These are phyloP conservation scores for Erynnis tages DNA, from an alignment of 2,888 invertebrate genomes.

Conservation along the genomic window DNA sequence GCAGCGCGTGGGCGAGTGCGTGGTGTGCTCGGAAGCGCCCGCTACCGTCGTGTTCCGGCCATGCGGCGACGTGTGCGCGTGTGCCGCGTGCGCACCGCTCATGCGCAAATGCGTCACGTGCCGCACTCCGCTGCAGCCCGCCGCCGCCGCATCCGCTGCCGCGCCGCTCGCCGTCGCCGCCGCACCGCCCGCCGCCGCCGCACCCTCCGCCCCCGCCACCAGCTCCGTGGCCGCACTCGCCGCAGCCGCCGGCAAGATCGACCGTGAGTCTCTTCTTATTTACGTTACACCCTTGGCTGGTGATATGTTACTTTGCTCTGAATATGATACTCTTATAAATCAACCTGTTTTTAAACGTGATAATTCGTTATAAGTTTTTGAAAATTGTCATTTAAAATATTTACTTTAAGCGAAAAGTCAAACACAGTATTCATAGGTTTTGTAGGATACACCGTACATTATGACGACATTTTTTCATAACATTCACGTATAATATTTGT, in stretches of 20 bases:
- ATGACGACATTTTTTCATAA: no score
- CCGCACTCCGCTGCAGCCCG: slow-evolving; percentile 86
- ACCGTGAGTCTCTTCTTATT: slow-evolving; percentile 1
- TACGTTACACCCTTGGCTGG: no score
- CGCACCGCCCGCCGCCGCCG: slow-evolving; percentile 51
- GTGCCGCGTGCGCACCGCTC: slow-evolving; percentile 91
- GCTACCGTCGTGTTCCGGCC: slow-evolving; percentile 96
- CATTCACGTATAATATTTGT: no score
- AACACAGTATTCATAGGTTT: no score
- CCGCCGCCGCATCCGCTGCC: slow-evolving; percentile 49
- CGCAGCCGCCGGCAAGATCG: slow-evolving; percentile 31
- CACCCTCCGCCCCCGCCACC: slow-evolving; percentile 29
- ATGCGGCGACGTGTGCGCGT: slow-evolving; percentile 97
- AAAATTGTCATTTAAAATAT: no score
- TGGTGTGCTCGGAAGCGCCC: slow-evolving; percentile 97
- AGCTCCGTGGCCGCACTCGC: slow-evolving; percentile 12
- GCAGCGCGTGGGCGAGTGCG: slow-evolving; percentile 95
- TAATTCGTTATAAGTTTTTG: no score
- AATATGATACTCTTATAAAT: no score
- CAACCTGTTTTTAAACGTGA: no score
- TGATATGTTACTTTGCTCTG: no score
- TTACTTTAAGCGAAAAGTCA: no score
- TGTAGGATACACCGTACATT: no score
- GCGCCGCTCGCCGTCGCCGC: slow-evolving; percentile 49
- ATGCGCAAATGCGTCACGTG: slow-evolving; percentile 99